phyloP scores from a whole-genome alignment of 30 jellyfish, hydroid and myxozoan genomes.

The Hydractinia symbiolongicarpus region DNA sequence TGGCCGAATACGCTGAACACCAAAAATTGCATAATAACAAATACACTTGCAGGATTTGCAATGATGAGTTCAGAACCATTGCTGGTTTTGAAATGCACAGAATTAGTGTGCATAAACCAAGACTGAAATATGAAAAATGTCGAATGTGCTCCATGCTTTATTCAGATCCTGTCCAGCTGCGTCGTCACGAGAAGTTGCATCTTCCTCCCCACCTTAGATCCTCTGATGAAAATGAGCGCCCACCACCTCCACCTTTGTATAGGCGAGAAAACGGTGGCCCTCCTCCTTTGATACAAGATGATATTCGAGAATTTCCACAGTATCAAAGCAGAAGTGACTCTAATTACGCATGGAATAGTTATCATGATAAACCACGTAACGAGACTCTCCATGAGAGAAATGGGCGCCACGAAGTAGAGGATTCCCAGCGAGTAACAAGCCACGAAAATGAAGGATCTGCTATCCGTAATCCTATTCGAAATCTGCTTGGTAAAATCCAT shows the following conservation, averaged over 20 bases:
- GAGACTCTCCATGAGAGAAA: background rate
- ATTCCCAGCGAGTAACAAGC: background rate
- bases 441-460: constrained; percentile 1
- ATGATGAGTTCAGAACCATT: background rate
- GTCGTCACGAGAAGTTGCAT: constrained; percentile 32
- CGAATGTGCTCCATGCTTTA: constrained; percentile 34
- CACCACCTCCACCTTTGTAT: constrained; percentile 31
- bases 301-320: background rate
- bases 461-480: constrained; percentile 19
- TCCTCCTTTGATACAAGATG: background rate
- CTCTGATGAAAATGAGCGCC: background rate
- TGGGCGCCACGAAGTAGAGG: background rate
- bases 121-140: constrained; percentile 26
- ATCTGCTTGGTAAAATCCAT: constrained; percentile 4
- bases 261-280: no score
- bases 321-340: background rate
- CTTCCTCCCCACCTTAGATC: constrained; percentile 6
- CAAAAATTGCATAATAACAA: background rate
- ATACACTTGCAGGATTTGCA: background rate
- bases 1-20: background rate
- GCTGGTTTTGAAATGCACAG: background rate
- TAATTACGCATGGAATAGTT: background rate
- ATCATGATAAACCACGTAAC: background rate
- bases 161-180: constrained; percentile 19
- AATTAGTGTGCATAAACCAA: background rate